These are phyloP conservation scores for Platyscapa corneri DNA, from an alignment of 1,140 invertebrate genomes.

Conservation along the genomic window DNA sequence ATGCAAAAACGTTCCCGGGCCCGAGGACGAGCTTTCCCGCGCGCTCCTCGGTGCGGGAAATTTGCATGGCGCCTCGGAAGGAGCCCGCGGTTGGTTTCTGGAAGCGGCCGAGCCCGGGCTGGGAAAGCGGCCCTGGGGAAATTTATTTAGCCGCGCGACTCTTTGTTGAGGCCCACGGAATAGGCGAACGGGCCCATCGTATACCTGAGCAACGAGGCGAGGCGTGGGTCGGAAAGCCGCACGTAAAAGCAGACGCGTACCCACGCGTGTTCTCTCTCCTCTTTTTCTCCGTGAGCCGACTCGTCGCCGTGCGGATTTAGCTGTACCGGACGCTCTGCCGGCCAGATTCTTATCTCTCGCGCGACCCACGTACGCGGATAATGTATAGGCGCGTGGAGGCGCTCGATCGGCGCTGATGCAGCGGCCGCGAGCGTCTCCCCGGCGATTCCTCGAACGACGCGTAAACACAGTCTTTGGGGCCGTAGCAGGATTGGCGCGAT, in stretches of 20 bases:
- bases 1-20: too few species aligned
- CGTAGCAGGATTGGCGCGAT: too few species aligned
- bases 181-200: neutral
- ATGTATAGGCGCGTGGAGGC: neutral
- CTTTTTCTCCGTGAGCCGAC: conserved; percentile 6
- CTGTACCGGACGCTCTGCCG: conserved; percentile 29
- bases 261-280: conserved; percentile 33
- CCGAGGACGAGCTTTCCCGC: too few species aligned
- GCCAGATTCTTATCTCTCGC: conserved; percentile 22
- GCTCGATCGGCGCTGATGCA: neutral
- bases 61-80: too few species aligned
- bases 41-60: too few species aligned
- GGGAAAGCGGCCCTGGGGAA: neutral
- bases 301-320: conserved; percentile 17
- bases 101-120: neutral
- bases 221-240: neutral
- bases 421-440: neutral
- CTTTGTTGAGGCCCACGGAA: neutral
- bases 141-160: neutral
- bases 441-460: neutral
- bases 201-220: neutral
- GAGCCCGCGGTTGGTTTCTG: too few species aligned
- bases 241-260: neutral
- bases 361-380: neutral
- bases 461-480: too few species aligned